A percentile compares a stretch with the other conserved stretches of the same genome.
phyloP scores from a whole-genome alignment of 2,797 vertebrate species.

The Cuniculus paca region DNA sequence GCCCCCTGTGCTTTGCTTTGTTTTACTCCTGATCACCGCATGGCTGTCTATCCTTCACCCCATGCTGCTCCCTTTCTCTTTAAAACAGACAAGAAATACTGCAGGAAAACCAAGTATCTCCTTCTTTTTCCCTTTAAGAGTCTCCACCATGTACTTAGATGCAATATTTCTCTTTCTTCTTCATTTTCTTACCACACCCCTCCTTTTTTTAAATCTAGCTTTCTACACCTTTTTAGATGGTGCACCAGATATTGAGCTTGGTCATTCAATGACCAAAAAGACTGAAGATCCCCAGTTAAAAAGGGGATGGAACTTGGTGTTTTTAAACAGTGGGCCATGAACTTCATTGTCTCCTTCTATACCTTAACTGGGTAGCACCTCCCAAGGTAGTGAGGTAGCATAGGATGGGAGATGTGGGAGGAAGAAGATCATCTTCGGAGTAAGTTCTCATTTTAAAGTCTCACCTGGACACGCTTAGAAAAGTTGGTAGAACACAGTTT shows the following conservation, averaged over 20 bases:
- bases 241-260: background rate
- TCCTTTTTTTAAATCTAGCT: background rate
- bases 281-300: background rate
- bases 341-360: background rate
- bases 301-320: background rate
- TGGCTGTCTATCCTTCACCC: background rate
- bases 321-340: background rate
- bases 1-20: background rate
- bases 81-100: background rate
- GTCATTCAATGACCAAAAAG: background rate
- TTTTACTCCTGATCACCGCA: background rate
- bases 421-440: background rate
- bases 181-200: background rate
- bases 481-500: background rate
- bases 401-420: background rate
- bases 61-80: background rate
- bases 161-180: background rate
- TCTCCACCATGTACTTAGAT: background rate
- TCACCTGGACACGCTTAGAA: background rate
- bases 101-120: background rate
- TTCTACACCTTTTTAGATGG: background rate
- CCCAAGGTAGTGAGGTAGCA: background rate
- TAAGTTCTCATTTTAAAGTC: background rate
- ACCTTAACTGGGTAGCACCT: background rate
- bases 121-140: background rate